Conservation (phyloP, 2,888 invertebrate species). For the Lydus trimaculatus region DNA sequence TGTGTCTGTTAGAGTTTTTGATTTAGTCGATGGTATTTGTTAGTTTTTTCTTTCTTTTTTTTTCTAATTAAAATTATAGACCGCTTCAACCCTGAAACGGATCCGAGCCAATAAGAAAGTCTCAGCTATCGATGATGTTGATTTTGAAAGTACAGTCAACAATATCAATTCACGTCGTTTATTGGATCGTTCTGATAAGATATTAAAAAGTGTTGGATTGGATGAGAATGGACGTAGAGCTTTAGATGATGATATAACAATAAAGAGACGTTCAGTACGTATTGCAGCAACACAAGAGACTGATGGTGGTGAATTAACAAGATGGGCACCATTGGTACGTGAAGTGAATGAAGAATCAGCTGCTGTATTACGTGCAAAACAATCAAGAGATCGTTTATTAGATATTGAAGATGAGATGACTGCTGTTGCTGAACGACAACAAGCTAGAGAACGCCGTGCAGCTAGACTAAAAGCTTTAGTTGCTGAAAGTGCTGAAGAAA, state of each 20-base stretch:
- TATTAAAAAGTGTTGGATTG: slow-evolving; percentile 70
- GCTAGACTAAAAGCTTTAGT: slow-evolving; percentile 75
- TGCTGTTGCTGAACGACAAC: slow-evolving; percentile 72
- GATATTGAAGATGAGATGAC: slow-evolving; percentile 81
- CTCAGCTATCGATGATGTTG: slow-evolving; percentile 69
- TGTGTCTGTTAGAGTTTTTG: slow-evolving; percentile 6
- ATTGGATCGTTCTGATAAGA: slow-evolving; percentile 68
- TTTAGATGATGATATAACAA: slow-evolving; percentile 51
- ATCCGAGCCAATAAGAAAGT: slow-evolving; percentile 69
- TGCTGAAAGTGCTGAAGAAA: slow-evolving; percentile 64
- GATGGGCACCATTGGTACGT: slow-evolving; percentile 67
- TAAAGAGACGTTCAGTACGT: slow-evolving; percentile 59
- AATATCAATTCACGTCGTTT: slow-evolving; percentile 67
- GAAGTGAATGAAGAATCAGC: slow-evolving; percentile 64
- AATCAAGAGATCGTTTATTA: slow-evolving; percentile 69
- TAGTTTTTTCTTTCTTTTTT: background rate
- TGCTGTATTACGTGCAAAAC: slow-evolving; percentile 71
- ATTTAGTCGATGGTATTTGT: background rate
- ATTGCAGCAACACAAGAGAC: slow-evolving; percentile 46
- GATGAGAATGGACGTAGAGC: slow-evolving; percentile 63
- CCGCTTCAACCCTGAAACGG: slow-evolving; percentile 67
- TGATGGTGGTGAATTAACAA: slow-evolving; percentile 59
- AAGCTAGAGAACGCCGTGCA: slow-evolving; percentile 74
- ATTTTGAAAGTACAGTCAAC: slow-evolving; percentile 68
- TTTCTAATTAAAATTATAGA: slow-evolving; percentile 61